Base-by-base conservation (phyloP, 2,113 vertebrate species). In the Peucedramus taeniatus region DNA sequence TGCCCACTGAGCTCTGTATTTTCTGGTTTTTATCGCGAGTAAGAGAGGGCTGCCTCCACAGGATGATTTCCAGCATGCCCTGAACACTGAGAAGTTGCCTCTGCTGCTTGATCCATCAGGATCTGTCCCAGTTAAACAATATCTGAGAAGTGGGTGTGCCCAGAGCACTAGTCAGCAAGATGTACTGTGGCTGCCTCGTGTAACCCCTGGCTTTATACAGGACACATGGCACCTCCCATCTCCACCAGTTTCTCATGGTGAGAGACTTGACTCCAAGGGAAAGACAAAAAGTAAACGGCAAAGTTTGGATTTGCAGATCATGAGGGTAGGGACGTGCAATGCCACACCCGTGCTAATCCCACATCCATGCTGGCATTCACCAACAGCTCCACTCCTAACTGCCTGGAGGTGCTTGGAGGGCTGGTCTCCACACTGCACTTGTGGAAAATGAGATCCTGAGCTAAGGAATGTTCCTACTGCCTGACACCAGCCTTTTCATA, bases 181-280 rank as follows among this genome's bases (percentile, higher is more conserved):
- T 24, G 22, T n/a, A 6, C 26, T 33, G 10, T 30, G 80, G 9
- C 26, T 79, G 44, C 47, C 53, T 35, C 17, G 13, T 89, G 44
- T n/a, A 30, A 42, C 22, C 27, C 21, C 33, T 0, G 0, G 19
- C 37, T 57, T 63, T 27, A 1, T 5, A 12, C 2, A 5, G 24
- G 13, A 7, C 26, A 26, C 28, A 4, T 14, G 39, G 19, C 40
- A 69, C 10, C 22, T 22, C 15, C 50, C 31, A 44, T 19, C 50
- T 35, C 76, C 30, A 33, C 27, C 30, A 39, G 35, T 3, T 27
- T 57, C n/a, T 51, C 2, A 0, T 5, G 13, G 23, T 33, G 49
- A 64, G 9, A 85, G 8, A 20, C 20, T 4, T 64, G 33, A 16
- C 26, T 35, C 20, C 60, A 35, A 72, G 61, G 8, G 27, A 44